Evolutionary conservation across 2,113 vertebrate species (phyloP).

Genomic region (Cyprinodon variegatus): DNA sequence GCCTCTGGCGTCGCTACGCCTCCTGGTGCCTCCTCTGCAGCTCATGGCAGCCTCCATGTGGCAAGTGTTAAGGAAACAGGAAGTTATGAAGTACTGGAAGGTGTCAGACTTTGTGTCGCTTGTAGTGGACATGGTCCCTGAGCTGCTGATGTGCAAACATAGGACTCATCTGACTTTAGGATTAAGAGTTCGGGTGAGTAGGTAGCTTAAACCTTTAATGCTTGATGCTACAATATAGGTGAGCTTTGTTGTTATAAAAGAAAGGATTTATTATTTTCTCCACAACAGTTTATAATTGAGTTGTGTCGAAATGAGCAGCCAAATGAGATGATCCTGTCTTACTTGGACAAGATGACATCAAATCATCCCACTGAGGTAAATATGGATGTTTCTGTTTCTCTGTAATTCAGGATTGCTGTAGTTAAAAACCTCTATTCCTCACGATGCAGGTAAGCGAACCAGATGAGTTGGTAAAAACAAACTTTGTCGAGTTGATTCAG

Average conservation of each 20-base stretch:
- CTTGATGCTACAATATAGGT: not conserved
- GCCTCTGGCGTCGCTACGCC: constrained; percentile 58
- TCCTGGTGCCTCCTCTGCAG: constrained; percentile 73
- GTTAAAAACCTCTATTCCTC: not conserved
- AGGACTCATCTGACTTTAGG: constrained; percentile 77
- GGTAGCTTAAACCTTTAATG: too few species aligned
- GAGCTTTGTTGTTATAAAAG: not conserved
- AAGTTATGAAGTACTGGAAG: constrained; percentile 69
- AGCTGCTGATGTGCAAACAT: constrained; percentile 77
- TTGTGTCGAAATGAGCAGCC: constrained; percentile 55
- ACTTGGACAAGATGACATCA: constrained; percentile 58
- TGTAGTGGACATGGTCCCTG: constrained; percentile 73
- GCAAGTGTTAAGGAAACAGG: constrained; percentile 65
- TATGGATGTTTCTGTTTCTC: not conserved
- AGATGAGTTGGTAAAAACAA: constrained; percentile 26
- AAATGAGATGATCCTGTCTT: constrained; percentile 42
- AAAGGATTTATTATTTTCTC: not conserved
- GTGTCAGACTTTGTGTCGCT: constrained; percentile 76
- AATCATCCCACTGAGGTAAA: constrained; percentile 19
- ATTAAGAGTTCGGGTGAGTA: constrained; percentile 80
- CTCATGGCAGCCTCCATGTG: constrained; percentile 75
- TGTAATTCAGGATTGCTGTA: not conserved
- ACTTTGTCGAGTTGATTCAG: constrained; percentile 65
- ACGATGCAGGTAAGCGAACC: constrained; percentile 44
- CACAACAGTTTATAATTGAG: constrained; percentile 71